Evolutionary conservation across 2,797 vertebrate genomes (phyloP).

Genomic region (Eupleurogrammus muticus): DNA sequence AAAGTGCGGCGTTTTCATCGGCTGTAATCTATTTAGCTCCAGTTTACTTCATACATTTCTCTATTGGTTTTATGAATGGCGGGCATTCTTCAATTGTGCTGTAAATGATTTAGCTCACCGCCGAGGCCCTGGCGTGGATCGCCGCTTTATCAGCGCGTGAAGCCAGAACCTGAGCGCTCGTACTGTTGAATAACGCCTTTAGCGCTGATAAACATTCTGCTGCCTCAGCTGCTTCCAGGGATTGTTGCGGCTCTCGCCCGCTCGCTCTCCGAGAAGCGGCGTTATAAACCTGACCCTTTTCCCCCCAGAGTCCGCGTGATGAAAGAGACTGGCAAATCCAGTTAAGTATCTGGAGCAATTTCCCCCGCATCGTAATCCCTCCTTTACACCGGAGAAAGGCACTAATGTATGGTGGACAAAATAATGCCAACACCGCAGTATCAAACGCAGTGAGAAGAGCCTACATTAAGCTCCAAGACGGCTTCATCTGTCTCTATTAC

Average conservation of each 20-base stretch:
- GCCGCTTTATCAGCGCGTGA: constrained; percentile 73
- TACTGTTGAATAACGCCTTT: constrained; percentile 76
- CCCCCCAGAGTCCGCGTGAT: constrained; percentile 70
- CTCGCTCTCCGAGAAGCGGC: constrained; percentile 71
- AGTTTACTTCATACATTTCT: constrained; percentile 65
- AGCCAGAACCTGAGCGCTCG: constrained; percentile 67
- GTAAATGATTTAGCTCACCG: constrained; percentile 74
- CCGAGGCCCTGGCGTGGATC: constrained; percentile 50
- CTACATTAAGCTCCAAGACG: constrained; percentile 24
- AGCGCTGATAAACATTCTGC: constrained; percentile 83
- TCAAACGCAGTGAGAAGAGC: constrained; percentile 21
- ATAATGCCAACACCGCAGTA: constrained; percentile 40
- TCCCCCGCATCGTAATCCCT: constrained; percentile 74
- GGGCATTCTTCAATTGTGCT: constrained; percentile 57
- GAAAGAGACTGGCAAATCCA: constrained; percentile 78
- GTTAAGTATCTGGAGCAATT: constrained; percentile 81
- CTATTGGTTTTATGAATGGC: constrained; percentile 70
- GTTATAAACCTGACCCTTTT: constrained; percentile 75
- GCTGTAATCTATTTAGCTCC: constrained; percentile 73
- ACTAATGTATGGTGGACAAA: constrained; percentile 50
- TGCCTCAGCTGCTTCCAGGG: constrained; percentile 81
- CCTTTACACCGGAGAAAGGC: constrained; percentile 51
- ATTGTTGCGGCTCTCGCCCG: constrained; percentile 69
- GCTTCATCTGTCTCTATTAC: constrained; percentile 37
- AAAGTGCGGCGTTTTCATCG: constrained; percentile 71